These are phyloP conservation scores for Chironomus striatipennis DNA, from an alignment of 1,140 invertebrate genomes.

Conservation along the genomic window DNA sequence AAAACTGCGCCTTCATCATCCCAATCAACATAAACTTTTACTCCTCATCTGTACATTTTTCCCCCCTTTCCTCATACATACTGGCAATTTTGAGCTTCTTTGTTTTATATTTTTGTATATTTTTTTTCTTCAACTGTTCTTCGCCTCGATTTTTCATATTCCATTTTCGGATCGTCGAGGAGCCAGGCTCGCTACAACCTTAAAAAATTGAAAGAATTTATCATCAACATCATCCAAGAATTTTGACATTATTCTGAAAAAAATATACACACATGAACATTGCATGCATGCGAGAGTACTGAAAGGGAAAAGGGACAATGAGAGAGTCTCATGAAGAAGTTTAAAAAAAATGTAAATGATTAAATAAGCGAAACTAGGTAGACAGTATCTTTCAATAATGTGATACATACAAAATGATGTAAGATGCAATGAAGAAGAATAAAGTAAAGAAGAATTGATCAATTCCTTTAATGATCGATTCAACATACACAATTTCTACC, in stretches of 20 bases:
- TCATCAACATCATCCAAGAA: constrained; percentile 12
- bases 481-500: not conserved
- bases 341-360: too few relatives aligned
- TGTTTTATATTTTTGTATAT: too few relatives aligned
- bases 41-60: not conserved
- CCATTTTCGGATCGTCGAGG: not conserved
- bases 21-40: too few relatives aligned
- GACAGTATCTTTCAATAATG: not conserved
- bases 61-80: not conserved
- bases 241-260: not conserved
- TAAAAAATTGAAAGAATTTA: constrained; percentile 5
- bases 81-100: not conserved
- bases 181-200: constrained; percentile 3
- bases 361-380: not conserved
- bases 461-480: not conserved
- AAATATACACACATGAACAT: not conserved
- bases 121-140: too few relatives aligned
- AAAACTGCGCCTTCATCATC: too few relatives aligned
- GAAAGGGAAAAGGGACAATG: not conserved
- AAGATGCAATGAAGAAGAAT: too few relatives aligned
- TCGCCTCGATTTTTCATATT: not conserved
- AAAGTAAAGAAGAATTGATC: not conserved
- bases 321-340: constrained; percentile 4
- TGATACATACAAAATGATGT: too few relatives aligned
- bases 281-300: not conserved